Conservation (phyloP, 2,888 invertebrate species). For the Selenia dentaria region DNA sequence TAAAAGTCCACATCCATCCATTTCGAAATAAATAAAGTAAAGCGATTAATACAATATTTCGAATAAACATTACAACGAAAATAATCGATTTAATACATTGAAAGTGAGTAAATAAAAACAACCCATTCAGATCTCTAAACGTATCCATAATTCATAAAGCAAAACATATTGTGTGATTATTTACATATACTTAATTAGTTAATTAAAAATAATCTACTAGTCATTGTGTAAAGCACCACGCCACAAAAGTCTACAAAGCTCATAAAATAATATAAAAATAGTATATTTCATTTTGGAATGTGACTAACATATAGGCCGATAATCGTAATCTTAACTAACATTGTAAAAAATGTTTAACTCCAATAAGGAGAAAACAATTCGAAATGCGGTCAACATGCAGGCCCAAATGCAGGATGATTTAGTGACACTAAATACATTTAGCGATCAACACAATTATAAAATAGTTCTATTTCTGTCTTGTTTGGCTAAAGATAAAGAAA, state of each 20-base stretch:
- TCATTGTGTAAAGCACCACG: conserved; percentile 40
- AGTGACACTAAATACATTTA: too few species aligned
- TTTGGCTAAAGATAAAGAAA: too few species aligned
- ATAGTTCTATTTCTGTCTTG: too few species aligned
- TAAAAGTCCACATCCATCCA: conserved; percentile 10
- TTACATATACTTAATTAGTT: conserved; percentile 5
- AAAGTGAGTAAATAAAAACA: conserved; percentile 23
- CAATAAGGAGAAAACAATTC: too few species aligned
- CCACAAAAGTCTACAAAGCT: conserved; percentile 32
- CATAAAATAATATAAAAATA: conserved; percentile 49
- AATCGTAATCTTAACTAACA: conserved; percentile 4
- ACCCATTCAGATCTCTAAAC: conserved; percentile 57
- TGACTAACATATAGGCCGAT: conserved; percentile 40
- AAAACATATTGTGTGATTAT: conserved; percentile 10
- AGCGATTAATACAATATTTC: conserved; percentile 45
- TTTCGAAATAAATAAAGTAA: conserved; percentile 52
- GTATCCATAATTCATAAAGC: conserved; percentile 21
- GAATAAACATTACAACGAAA: conserved; percentile 24
- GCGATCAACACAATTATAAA: too few species aligned
- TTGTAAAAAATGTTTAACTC: background rate
- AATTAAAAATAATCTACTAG: conserved; percentile 10
- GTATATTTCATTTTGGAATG: conserved; percentile 51
- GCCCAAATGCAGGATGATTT: too few species aligned
- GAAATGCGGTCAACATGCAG: too few species aligned
- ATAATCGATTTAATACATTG: conserved; percentile 21